phyloP scores from a whole-genome alignment of 2,113 vertebrate species.

The Solea senegalensis region DNA sequence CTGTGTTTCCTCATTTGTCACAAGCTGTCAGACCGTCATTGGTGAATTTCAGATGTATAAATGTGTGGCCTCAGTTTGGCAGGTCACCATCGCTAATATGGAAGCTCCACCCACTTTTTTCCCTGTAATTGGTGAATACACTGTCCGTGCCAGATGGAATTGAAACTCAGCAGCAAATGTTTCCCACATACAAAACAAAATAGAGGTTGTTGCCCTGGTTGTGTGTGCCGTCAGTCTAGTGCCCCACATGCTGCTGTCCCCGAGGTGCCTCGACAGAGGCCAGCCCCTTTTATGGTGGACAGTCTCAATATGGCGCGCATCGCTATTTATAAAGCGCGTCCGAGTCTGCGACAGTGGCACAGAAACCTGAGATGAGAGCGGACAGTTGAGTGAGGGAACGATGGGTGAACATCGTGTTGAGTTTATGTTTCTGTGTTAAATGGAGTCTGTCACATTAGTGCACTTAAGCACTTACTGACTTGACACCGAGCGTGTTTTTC shows the following conservation, averaged over 20 bases:
- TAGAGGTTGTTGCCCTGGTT: background rate
- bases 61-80: constrained; percentile 3
- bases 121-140: background rate
- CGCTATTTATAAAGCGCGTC: constrained; percentile 69
- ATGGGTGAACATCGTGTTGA: constrained; percentile 25
- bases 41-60: background rate
- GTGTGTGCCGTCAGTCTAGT: background rate
- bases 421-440: constrained; percentile 59
- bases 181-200: constrained; percentile 17
- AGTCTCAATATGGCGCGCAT: constrained; percentile 59
- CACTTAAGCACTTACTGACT: background rate
- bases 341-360: constrained; percentile 59
- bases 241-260: constrained; percentile 33
- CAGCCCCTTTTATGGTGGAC: constrained; percentile 75
- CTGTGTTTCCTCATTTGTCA: no score
- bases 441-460: constrained; percentile 33
- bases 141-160: constrained; percentile 1
- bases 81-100: constrained; percentile 11
- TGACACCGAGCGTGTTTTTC: background rate
- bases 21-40: background rate
- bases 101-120: background rate
- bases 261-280: constrained; percentile 48
- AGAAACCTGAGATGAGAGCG: constrained; percentile 56
- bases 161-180: constrained; percentile 4
- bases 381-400: background rate